Evolutionary conservation across 92 coral and sea anemone genomes (phyloP).

Genomic region (Epizoanthus illoricatus): DNA sequence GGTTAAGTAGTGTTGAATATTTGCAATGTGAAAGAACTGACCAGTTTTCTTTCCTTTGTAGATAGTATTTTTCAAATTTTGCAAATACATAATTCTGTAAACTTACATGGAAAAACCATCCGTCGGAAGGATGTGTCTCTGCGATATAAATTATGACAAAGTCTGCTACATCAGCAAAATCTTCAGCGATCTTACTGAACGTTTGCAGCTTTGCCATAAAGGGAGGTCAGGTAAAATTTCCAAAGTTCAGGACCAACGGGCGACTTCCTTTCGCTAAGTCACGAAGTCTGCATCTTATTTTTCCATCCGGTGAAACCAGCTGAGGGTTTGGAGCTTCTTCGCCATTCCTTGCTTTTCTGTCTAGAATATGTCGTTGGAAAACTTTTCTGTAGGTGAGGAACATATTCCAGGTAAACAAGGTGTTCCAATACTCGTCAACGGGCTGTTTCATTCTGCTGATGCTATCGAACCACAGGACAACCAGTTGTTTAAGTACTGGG

Average conservation of each 20-base stretch:
- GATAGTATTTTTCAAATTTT: too few species aligned
- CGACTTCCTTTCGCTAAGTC: slow-evolving; percentile 41
- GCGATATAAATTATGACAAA: slow-evolving; percentile 46
- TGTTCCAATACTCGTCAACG: slow-evolving; percentile 43
- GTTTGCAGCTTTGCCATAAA: slow-evolving; percentile 40
- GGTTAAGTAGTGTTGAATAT: too few species aligned
- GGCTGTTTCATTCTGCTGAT: slow-evolving; percentile 43
- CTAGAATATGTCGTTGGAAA: slow-evolving; percentile 39
- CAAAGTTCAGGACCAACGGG: slow-evolving; percentile 41
- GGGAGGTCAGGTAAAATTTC: slow-evolving; percentile 43
- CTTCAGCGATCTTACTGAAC: slow-evolving; percentile 14
- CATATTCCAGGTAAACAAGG: slow-evolving; percentile 54
- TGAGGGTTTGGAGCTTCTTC: slow-evolving; percentile 69
- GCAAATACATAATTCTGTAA: too few species aligned
- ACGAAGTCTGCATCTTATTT: slow-evolving; percentile 43
- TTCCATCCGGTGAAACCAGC: slow-evolving; percentile 53
- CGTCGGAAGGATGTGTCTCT: slow-evolving; percentile 47
- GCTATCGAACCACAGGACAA: slow-evolving; percentile 43
- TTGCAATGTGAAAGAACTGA: too few species aligned
- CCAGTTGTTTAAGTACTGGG: slow-evolving; percentile 42
- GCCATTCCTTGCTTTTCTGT: slow-evolving; percentile 51
- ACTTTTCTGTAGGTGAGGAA: slow-evolving; percentile 32
- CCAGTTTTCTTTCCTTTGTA: too few species aligned
- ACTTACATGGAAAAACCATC: slow-evolving; percentile 46
- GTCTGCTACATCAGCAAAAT: slow-evolving; percentile 48